Evolutionary conservation across 1,140 invertebrate species (phyloP).

Genomic region (Nylanderia fulva): DNA sequence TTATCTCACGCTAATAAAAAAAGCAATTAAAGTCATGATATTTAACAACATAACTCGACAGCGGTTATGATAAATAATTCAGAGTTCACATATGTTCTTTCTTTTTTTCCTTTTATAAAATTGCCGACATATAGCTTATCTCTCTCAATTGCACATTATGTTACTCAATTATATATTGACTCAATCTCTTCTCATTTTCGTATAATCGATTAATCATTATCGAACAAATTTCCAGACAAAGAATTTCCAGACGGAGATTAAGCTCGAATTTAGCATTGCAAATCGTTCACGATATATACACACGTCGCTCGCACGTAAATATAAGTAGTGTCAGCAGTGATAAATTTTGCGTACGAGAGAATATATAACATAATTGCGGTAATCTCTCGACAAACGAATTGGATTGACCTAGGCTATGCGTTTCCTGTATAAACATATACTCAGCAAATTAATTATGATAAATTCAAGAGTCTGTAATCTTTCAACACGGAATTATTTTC

Average conservation of each 20-base stretch:
- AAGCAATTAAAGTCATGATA: background rate
- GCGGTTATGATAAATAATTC: background rate
- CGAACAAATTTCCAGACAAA: slow-evolving; percentile 38
- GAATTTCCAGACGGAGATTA: slow-evolving; percentile 5
- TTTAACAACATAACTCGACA: background rate
- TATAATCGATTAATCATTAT: slow-evolving; percentile 48
- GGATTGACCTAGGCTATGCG: slow-evolving; percentile 70
- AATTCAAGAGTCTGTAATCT: background rate
- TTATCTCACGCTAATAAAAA: background rate
- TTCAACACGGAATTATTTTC: background rate
- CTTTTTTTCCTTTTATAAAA: background rate
- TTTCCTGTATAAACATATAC: slow-evolving; percentile 55
- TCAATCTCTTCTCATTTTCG: slow-evolving; percentile 39
- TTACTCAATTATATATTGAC: slow-evolving; percentile 31
- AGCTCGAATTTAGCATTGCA: slow-evolving; percentile 22
- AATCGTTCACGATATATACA: slow-evolving; percentile 39
- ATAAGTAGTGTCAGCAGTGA: slow-evolving; percentile 6
- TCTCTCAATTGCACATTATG: slow-evolving; percentile 11
- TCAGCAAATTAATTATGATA: slow-evolving; percentile 58
- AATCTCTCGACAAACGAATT: slow-evolving; percentile 60
- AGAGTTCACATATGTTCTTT: background rate
- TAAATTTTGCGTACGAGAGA: slow-evolving; percentile 18
- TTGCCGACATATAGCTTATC: slow-evolving; percentile 23
- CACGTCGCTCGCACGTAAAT: slow-evolving; percentile 10
- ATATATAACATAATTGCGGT: too few relatives aligned